phyloP scores from a whole-genome alignment of 2,113 vertebrate genomes.

The Dipodomys merriami region DNA sequence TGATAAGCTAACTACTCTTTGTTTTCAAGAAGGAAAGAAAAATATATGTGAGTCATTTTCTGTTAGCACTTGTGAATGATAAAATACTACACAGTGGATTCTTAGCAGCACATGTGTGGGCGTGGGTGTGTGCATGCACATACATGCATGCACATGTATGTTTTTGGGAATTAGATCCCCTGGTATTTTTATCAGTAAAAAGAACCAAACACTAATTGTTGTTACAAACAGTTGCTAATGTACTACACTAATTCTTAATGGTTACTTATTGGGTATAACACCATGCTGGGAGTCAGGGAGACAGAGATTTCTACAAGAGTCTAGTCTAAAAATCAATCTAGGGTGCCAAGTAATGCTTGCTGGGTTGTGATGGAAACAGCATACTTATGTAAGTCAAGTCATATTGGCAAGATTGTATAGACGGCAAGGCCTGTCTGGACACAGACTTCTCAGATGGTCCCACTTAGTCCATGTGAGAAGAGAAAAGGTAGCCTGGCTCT shows the following conservation, averaged over 20 bases:
- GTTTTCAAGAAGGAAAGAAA: constrained; percentile 40
- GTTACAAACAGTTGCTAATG: background rate
- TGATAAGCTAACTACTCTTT: background rate
- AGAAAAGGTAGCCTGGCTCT: background rate
- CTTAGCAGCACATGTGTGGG: background rate
- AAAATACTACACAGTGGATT: constrained; percentile 28
- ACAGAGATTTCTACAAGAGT: constrained; percentile 1
- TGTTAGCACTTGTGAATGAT: background rate
- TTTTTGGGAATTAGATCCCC: background rate
- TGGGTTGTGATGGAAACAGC: background rate
- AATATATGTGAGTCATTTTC: background rate
- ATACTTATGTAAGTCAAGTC: background rate
- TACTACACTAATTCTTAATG: background rate
- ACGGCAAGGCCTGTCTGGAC: background rate
- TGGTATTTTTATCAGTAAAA: constrained; percentile 46
- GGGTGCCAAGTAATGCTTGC: background rate
- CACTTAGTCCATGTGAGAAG: background rate
- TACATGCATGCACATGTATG: no score
- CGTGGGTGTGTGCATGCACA: no score
- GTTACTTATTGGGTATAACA: background rate
- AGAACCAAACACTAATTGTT: background rate
- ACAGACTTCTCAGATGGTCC: background rate
- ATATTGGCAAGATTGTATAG: background rate
- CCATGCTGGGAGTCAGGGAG: background rate
- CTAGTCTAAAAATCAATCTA: constrained; percentile 10